These are phyloP conservation scores for Myotis pilosus DNA, from an alignment of 2,797 vertebrate genomes.

Conservation along the genomic window DNA sequence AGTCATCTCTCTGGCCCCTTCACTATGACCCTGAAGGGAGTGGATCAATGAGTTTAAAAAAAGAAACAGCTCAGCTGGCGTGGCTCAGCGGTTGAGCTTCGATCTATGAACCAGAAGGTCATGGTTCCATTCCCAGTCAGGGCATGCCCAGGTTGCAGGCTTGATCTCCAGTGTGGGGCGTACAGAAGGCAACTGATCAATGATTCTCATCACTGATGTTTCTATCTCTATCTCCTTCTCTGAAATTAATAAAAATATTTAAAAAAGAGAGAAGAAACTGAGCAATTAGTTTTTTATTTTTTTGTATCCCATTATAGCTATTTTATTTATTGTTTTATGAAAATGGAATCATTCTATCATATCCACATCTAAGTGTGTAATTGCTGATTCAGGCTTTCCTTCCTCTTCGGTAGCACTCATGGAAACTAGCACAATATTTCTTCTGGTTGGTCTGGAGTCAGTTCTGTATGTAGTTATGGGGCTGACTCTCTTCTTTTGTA, in stretches of 20 bases:
- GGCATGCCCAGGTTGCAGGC: not conserved
- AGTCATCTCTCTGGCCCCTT: not conserved
- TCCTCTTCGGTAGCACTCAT: not conserved
- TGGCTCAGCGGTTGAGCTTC: not conserved
- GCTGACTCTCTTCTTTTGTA: constrained; percentile 66
- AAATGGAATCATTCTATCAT: not conserved
- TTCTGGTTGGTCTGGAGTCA: constrained; percentile 64
- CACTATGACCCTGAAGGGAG: not conserved
- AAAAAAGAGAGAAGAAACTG: not conserved
- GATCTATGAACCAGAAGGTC: not conserved
- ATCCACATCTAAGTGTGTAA: not conserved
- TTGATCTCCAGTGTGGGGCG: not conserved
- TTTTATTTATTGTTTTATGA: constrained; percentile 28
- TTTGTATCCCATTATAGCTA: not conserved
- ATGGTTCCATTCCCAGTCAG: not conserved
- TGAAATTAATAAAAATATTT: not conserved
- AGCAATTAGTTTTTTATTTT: constrained; percentile 20
- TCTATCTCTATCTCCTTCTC: not conserved
- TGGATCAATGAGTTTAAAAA: not conserved
- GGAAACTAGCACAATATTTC: constrained; percentile 45
- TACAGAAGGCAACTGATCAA: not conserved
- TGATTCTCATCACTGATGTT: not conserved
- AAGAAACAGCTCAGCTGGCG: not conserved
- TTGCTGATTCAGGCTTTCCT: not conserved
- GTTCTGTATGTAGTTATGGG: constrained; percentile 71